Percentiles rank a stretch among this genome's conserved stretches.
These are phyloP conservation scores for Cephonodes hylas DNA, from an alignment of 2,888 invertebrate genomes.

Conservation along the genomic window DNA sequence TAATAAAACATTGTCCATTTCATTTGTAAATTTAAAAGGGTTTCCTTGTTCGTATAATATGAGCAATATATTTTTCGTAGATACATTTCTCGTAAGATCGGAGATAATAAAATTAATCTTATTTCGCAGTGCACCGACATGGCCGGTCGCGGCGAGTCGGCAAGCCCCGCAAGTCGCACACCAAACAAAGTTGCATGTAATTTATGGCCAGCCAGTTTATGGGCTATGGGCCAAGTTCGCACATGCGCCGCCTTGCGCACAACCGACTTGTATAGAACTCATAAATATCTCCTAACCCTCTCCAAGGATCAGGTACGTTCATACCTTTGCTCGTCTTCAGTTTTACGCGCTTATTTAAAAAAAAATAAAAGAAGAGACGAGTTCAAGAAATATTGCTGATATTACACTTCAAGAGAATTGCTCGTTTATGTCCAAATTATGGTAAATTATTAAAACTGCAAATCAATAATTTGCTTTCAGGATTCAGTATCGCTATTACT, in stretches of 20 bases:
- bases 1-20: neutral
- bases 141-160: conserved; percentile 25
- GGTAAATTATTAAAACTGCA: too few species aligned
- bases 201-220: conserved; percentile 68
- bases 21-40: conserved; percentile 33
- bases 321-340: conserved; percentile 12
- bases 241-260: conserved; percentile 56
- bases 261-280: conserved; percentile 49
- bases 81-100: conserved; percentile 23
- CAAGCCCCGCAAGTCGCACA: conserved; percentile 39
- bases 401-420: too few species aligned
- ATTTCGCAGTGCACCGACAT: conserved; percentile 42
- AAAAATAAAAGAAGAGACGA: neutral
- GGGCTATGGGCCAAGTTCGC: conserved; percentile 64
- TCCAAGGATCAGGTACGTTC: conserved; percentile 54
- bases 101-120: conserved; percentile 39
- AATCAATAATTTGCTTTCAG: too few species aligned
- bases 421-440: too few species aligned
- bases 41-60: conserved; percentile 35
- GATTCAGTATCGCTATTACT: neutral
- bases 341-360: neutral
- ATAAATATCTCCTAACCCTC: conserved; percentile 68
- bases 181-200: conserved; percentile 72
- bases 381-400: too few species aligned
- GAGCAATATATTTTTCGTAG: conserved; percentile 28